Evolutionary conservation across 1,140 invertebrate genomes (phyloP), one percentile per base, ranked within the genome.

Genomic region (Ceratina japonica): DNA sequence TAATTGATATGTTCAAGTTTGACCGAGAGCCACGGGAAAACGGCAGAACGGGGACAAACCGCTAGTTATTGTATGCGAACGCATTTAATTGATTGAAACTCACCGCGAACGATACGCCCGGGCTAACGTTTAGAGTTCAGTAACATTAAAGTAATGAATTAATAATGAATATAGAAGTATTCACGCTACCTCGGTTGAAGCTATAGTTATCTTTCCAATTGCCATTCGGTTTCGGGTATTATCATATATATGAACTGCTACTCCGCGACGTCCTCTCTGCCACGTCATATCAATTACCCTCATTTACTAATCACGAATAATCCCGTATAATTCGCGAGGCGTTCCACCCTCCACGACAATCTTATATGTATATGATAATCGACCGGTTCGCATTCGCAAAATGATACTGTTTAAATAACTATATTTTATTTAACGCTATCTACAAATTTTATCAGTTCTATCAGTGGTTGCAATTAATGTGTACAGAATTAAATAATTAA

Each of bases 241-340:
- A 69, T 69, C 65, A 49, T 44, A 44, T 8, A 10, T 44, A 44
- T 44, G 37, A 44, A 44, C 37, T 44, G 10, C 37, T 44, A 49
- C 37, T 24, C 13, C 7, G 2, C 27, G 12, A n/a, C 27, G 68
- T 49, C 37, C 63, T 56, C 56, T 12, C 20, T 51, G 18, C 27
- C 31, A 16, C 56, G 59, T 54, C 75, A 12, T 37, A 71, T 78
- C 68, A 78, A 44, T 78, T 72, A 63, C 54, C 68, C 37, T 71
- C 72, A 54, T 64, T 78, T 78, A 78, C 52, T 77, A 71, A 71
- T 62, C 37, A 44, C 68, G 18, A 77, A 20, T 58, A 71, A 77
- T 71, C 44, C 24, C 16, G 18, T 31, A 22, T 8, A n/a, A 15
- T 15, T 22, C 31, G 3, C n/a, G 22, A 37, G 15, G n/a, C 2